Evolutionary conservation across 2,888 invertebrate genomes (phyloP), one percentile per base, ranked within the genome.

Genomic region (Rhabditophanes sp.): DNA sequence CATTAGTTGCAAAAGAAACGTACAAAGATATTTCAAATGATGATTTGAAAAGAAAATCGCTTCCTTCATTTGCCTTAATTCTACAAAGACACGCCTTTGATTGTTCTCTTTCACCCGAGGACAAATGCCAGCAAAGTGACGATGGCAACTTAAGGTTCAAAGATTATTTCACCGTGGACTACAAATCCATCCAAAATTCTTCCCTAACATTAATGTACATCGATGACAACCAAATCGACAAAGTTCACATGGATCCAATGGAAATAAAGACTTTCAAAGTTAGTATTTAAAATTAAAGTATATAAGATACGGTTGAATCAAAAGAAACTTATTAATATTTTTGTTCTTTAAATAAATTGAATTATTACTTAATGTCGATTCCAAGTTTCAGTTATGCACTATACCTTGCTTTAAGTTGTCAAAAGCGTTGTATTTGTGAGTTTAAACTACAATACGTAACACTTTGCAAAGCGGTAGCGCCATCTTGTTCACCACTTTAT

Each of bases 61-160:
- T 5, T 16, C 23, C 23, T 9, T 26, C 41, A 15, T 49, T 51
- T 4, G 56, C 54, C 3, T 30, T 58, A 4, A 42, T 60, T 18
- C 25, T 60, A 20, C 53, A 52, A 21, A 31, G 60, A 25, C 39
- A 46, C 3, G 44, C 53, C 7, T 37, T 48, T 5, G 60, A 61
- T 31, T 60, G 60, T 29, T 37, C n/a, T n/a, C n/a, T n/a, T n/a
- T n/a, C n/a, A n/a, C n/a, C n/a, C n/a, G n/a, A n/a, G 54, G 28
- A 42, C 46, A 9, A 41, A 38, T 11, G n/a, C 23, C 4, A 41
- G 20, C 7, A 18, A 14, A 8, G 17, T 30, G 14, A 11, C 27
- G 9, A 23, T 35, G 7, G 8, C 24, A 11, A 21, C 32, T 19
- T 27, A 18, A 4, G 21, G 23, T 2, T 40, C 21, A 23, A 21